Base-by-base conservation (phyloP, 2,888 invertebrate genomes). In the Leptopilina drosophilae region DNA sequence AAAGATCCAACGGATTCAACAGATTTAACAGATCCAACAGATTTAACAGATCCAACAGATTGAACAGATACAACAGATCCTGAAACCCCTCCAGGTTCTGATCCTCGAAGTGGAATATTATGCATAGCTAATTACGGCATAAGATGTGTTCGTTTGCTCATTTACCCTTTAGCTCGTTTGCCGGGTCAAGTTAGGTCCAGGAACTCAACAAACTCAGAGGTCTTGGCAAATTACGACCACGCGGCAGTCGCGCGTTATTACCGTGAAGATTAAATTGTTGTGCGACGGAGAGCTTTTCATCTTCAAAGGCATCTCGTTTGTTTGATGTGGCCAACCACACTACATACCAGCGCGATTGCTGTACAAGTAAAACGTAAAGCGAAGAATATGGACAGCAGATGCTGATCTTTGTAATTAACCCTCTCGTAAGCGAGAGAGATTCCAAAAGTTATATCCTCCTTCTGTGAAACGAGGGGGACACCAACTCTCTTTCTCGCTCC, bases 191-290 rank as follows among this genome's bases (percentile, higher is more conserved):
- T 26, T 26, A 5, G 26, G 53, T 49, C 53, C 69, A 26, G n/a
- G 69, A 53, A 69, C 53, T 69, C n/a, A 69, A 56, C 53, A 69
- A 69, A 53, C 49, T 14, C 49, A 69, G 53, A 69, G 69, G 53
- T 69, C 69, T 69, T 69, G 53, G 53, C 53, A 69, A 53, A 69
- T 14, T 69, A 26, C 26, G 26, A 69, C 53, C 33, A 56, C 49
- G 67, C 59, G 42, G 15, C 33, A 12, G 53, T 42, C 33, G 73
- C 49, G 77, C 78, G 80, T 87, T 86, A 88, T 89, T 88, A 85
- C 85, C 82, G 82, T 82, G 81, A 85, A 87, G 85, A 88, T 88
- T 89, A 87, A 89, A 89, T 89, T 88, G 86, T 88, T 87, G 86
- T 80, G 83, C 85, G 84, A 86, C 84, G 49, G 33, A 49, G 69